Evolutionary conservation across 2,888 invertebrate genomes (phyloP), one percentile per base, ranked within the genome.

Genomic region (Antheraea assamensis): DNA sequence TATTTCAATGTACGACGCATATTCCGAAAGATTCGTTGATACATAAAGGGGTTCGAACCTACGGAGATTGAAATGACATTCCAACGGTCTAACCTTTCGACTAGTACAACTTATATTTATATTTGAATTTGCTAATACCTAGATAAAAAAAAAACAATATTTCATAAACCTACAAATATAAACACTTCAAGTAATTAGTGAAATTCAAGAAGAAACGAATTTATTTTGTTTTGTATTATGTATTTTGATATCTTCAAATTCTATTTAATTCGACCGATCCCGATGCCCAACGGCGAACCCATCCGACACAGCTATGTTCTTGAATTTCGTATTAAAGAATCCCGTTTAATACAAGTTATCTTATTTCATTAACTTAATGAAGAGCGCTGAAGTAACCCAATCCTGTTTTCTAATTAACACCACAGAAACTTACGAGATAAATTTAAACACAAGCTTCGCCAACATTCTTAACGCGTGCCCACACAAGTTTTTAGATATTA

Each of bases 331-430:
- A 86, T 88, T 87, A 85, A 82, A 79, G 81, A 81, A 79, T 82
- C 83, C 79, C 78, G 82, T 87, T 85, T 86, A 84, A 87, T 87
- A 85, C 85, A 85, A 86, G 82, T 83, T 88, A 89, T 90, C 90
- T 88, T 84, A 87, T 90, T 92, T 90, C 88, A 92, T 92, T 92
- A 92, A 81, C 78, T 80, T 90, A 91, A 93, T 91, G 87, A 90
- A 87, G 83, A 85, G 82, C 83, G 79, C 83, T 85, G 78, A 78
- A 82, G 87, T 87, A 89, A 91, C 87, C 81, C 80, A 86, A 92
- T 88, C 85, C 82, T 80, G 82, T 85, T 87, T 87, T 85, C 83
- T 88, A 89, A 92, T 89, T 87, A 90, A 85, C 87, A 81, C 79
- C 81, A 77, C 76, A 80, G 78, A 80, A 85, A 86, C 78, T 82